These are phyloP conservation scores for Melanotaenia parkinsoni DNA, from an alignment of 2,797 vertebrate species.

Conservation along the genomic window DNA sequence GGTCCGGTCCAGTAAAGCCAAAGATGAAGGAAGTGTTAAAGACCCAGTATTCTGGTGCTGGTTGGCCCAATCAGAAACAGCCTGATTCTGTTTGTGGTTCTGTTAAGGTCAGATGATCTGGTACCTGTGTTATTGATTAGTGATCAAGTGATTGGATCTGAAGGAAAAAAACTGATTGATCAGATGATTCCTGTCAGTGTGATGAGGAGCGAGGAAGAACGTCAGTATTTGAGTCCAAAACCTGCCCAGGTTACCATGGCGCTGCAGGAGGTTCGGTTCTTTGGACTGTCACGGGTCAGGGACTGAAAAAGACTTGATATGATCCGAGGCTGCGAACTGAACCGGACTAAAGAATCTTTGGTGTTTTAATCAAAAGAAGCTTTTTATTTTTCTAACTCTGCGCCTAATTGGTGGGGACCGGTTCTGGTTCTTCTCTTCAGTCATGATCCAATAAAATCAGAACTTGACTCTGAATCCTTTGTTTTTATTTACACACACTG, in stretches of 20 bases:
- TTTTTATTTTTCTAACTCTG: slow-evolving; percentile 37
- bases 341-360: slow-evolving; percentile 1
- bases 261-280: neutral
- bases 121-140: neutral
- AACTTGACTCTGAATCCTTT: neutral
- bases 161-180: neutral
- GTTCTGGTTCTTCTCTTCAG: neutral
- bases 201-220: neutral
- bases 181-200: neutral
- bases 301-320: too few species aligned
- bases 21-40: neutral
- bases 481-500: neutral
- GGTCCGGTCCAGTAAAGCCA: neutral
- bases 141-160: neutral
- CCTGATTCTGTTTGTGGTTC: neutral
- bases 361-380: slow-evolving; percentile 21
- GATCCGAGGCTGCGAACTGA: neutral
- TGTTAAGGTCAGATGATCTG: neutral
- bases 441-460: slow-evolving; percentile 23
- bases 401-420: neutral
- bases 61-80: neutral
- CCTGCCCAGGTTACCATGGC: too few species aligned
- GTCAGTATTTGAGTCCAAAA: too few species aligned
- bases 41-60: neutral
- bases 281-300: too few species aligned